Evolutionary conservation across 2,113 vertebrate genomes (phyloP), one percentile per base, ranked within the genome.

Genomic region (Elephantulus edwardii): DNA sequence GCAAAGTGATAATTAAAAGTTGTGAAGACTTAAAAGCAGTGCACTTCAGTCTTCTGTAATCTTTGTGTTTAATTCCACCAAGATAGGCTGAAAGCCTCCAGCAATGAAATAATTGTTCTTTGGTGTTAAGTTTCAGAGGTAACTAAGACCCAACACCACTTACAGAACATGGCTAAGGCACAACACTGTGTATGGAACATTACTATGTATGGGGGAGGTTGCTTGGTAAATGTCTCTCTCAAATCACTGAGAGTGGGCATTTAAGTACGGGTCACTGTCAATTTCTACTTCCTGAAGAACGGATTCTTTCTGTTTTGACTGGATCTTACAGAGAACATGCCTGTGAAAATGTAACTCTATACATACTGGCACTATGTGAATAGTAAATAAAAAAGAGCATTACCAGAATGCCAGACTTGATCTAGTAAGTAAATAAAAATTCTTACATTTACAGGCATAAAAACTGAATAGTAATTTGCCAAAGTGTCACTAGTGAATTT

Each of bases 1-100:
- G 2, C 83, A n/a, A 92, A 83, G 74, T 88, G 50, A 48, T 62
- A 46, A 68, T 26, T 48, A 77, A 94, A n/a, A 35, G 11, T 56
- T 83, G 81, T 77, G 71, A 84, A 3, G 13, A 64, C 7, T 62
- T 56, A 14, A 10, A 2, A 44, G 81, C 35, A 75, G 62, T 89
- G 48, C 40, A 44, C n/a, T 30, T 83, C 30, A 62, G 38, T 82
- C 10, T 48, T 85, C 40, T 83, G 2, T 54, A 66, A 14, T 79
- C 14, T 13, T 72, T 83, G n/a, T 60, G 5, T 92, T 91, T 64
- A 71, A 62, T 68, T 78, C 33, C 70, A 7, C 42, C 40, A 52
- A 14, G 5, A 35, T 0, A 48, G 40, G 6, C 50, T 60, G 20
- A 58, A 14, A 8, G 17, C 10, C 50, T 68, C 14, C 1, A 86